These are phyloP conservation scores for Ridgeia piscesae DNA, from an alignment of 1,140 invertebrate genomes.

Conservation along the genomic window DNA sequence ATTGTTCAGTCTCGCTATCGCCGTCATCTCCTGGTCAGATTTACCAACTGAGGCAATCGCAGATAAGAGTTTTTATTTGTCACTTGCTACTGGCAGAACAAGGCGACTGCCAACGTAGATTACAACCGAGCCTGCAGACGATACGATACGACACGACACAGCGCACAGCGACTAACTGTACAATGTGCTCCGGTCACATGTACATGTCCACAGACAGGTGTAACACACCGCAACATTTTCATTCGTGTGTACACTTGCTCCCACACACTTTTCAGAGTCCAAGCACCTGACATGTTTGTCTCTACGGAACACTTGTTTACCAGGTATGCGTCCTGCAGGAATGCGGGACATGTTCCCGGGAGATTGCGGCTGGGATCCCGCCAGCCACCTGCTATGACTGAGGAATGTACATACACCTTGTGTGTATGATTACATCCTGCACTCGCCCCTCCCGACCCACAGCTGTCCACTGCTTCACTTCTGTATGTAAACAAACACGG, in stretches of 20 bases:
- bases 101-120: neutral
- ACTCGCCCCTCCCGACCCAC: neutral
- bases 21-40: neutral
- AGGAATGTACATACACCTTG: neutral
- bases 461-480: neutral
- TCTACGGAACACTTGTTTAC: neutral
- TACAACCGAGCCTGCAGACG: neutral
- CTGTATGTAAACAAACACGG: neutral
- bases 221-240: neutral
- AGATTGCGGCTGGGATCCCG: neutral
- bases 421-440: neutral
- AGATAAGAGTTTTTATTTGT: neutral
- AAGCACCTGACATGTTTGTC: neutral
- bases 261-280: neutral
- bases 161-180: neutral
- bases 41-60: neutral
- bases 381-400: neutral
- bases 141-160: too few species aligned
- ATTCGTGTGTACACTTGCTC: neutral
- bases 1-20: neutral
- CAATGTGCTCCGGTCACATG: too few species aligned
- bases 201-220: neutral
- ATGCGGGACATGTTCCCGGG: neutral
- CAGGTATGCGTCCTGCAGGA: neutral
- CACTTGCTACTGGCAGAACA: neutral